Conservation (phyloP, 2,113 vertebrate genomes). For the Pollachius pollachius region DNA sequence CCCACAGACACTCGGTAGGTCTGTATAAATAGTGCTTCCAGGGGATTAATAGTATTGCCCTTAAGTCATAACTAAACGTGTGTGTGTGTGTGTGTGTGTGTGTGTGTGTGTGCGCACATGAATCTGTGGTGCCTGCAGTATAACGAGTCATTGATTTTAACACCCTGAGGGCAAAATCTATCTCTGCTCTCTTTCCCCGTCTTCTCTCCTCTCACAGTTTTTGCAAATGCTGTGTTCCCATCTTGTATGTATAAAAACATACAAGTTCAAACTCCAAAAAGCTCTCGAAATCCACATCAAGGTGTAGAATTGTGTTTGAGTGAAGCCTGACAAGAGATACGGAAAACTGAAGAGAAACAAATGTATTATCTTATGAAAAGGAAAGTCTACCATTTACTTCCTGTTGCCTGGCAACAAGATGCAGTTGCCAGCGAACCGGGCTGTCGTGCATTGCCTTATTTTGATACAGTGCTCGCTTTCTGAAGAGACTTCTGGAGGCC, state of each 20-base stretch:
- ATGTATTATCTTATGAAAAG: not conserved
- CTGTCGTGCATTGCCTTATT: too few relatives aligned
- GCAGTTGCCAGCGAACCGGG: too few relatives aligned
- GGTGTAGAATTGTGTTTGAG: not conserved
- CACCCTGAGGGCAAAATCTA: not conserved
- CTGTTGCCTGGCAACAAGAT: too few relatives aligned
- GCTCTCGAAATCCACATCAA: too few relatives aligned
- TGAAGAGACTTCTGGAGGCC: too few relatives aligned
- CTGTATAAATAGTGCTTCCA: not conserved
- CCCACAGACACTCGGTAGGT: not conserved
- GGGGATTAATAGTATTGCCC: not conserved
- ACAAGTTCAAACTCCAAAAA: not conserved
- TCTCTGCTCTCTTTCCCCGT: not conserved
- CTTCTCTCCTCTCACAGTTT: not conserved
- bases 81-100: slow-evolving; percentile 1
- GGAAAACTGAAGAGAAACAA: not conserved
- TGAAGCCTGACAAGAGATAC: not conserved
- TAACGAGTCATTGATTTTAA: not conserved
- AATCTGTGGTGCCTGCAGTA: not conserved
- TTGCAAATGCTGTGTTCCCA: not conserved
- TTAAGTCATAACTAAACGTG: not conserved
- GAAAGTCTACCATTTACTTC: too few relatives aligned
- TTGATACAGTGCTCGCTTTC: too few relatives aligned
- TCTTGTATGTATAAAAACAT: not conserved
- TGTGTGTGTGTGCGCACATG: not conserved